These are phyloP conservation scores for Clanis bilineata DNA, from an alignment of 2,888 invertebrate genomes.

Conservation along the genomic window DNA sequence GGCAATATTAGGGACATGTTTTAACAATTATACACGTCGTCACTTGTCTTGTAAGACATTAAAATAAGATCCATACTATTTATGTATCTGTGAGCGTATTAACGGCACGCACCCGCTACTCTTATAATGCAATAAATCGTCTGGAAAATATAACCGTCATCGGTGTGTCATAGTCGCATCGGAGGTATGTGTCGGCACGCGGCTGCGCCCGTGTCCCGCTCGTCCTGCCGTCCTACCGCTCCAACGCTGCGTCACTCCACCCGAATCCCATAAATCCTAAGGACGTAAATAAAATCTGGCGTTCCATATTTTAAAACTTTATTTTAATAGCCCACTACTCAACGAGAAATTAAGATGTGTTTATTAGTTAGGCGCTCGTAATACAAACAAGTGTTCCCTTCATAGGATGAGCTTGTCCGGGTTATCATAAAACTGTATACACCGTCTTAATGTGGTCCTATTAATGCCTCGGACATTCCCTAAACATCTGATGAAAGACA, in stretches of 20 bases:
- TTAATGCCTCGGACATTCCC: constrained; percentile 27
- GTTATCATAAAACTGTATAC: constrained; percentile 64
- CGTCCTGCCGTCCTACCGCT: constrained; percentile 30
- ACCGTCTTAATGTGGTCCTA: constrained; percentile 48
- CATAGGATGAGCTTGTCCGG: constrained; percentile 60
- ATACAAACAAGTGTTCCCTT: constrained; percentile 72
- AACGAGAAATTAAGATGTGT: constrained; percentile 79
- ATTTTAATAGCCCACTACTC: constrained; percentile 79
- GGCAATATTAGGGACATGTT: constrained; percentile 62
- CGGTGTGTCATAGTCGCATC: constrained; percentile 72
- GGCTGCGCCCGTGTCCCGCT: constrained; percentile 22
- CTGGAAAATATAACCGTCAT: constrained; percentile 80
- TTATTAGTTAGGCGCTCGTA: constrained; percentile 74
- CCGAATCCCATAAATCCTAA: constrained; percentile 69
- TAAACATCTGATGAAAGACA: constrained; percentile 4
- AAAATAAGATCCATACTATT: constrained; percentile 81
- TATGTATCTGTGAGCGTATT: constrained; percentile 76
- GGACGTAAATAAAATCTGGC: constrained; percentile 76
- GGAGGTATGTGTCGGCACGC: constrained; percentile 43
- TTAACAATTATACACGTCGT: constrained; percentile 76
- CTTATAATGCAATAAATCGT: constrained; percentile 81
- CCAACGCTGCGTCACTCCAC: constrained; percentile 49
- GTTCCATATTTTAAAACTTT: constrained; percentile 79
- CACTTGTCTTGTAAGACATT: constrained; percentile 78
- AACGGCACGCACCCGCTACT: constrained; percentile 68